These are phyloP conservation scores for Julus scanicus DNA, from an alignment of 2,888 invertebrate species.

Conservation along the genomic window DNA sequence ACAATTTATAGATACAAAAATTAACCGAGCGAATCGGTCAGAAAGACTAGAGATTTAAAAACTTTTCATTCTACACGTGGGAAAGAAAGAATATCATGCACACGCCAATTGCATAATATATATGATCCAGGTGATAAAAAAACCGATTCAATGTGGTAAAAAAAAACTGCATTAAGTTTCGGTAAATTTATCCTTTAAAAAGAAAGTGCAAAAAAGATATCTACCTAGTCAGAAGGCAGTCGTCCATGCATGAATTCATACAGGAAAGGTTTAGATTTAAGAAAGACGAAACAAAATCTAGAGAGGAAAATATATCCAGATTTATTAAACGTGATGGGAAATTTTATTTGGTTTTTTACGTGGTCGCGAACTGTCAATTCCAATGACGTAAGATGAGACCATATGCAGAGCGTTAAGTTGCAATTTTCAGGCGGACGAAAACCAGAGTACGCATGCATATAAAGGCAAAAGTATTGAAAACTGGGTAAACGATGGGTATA, in stretches of 20 bases:
- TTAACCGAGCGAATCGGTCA: not conserved
- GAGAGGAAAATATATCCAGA: not conserved
- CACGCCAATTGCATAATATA: not conserved
- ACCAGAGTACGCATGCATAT: not conserved
- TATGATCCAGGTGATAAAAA: not conserved
- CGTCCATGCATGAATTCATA: not conserved
- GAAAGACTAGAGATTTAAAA: not conserved
- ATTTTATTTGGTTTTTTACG: no score
- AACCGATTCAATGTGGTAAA: not conserved
- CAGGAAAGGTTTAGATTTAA: not conserved
- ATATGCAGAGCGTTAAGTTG: not conserved
- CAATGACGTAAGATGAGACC: not conserved
- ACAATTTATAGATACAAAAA: not conserved
- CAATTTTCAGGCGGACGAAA: not conserved
- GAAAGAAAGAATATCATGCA: not conserved
- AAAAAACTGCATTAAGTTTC: slow-evolving; percentile 24
- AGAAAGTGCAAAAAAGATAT: not conserved
- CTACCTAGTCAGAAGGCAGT: not conserved
- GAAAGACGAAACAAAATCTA: not conserved
- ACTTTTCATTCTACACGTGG: not conserved
- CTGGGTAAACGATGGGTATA: not conserved
- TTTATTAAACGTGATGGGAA: slow-evolving; percentile 15
- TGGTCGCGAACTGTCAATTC: slow-evolving; percentile 14
- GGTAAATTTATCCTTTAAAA: not conserved
- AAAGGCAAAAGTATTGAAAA: not conserved